phyloP scores from a whole-genome alignment of 2,113 vertebrate genomes.

The Cacatua alba region DNA sequence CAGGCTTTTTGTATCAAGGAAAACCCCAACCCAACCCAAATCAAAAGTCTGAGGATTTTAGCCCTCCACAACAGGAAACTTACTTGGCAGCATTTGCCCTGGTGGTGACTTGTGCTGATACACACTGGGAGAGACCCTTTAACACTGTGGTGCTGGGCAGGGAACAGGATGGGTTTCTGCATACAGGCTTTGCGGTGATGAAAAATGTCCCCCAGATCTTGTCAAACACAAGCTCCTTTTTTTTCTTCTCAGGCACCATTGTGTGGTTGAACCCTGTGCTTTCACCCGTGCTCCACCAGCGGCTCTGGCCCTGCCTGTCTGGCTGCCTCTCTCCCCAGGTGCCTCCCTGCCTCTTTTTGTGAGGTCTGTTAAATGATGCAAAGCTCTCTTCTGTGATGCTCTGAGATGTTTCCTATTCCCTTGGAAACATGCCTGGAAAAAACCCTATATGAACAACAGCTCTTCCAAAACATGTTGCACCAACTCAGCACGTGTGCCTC shows the following conservation, averaged over 20 bases:
- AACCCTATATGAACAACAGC: background rate
- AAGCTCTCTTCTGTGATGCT: background rate
- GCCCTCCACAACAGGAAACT: background rate
- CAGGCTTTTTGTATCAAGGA: background rate
- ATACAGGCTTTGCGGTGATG: background rate
- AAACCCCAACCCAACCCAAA: background rate
- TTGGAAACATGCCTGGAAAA: background rate
- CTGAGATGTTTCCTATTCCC: background rate
- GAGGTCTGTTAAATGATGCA: background rate
- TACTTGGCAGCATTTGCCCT: background rate
- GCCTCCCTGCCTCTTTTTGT: background rate
- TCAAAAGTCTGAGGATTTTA: background rate
- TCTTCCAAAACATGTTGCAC: background rate
- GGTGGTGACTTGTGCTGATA: background rate
- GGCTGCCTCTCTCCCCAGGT: background rate
- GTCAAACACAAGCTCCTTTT: background rate
- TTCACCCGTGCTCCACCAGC: background rate
- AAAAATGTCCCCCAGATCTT: rapidly evolving
- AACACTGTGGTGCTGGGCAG: background rate
- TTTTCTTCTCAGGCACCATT: background rate
- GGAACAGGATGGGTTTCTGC: background rate
- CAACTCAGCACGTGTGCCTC: background rate
- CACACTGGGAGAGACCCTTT: background rate
- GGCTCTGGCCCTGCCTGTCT: background rate
- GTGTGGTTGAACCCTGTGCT: rapidly evolving